These are phyloP conservation scores for Callinectes sapidus DNA, from an alignment of 2,888 invertebrate species.

Conservation along the genomic window DNA sequence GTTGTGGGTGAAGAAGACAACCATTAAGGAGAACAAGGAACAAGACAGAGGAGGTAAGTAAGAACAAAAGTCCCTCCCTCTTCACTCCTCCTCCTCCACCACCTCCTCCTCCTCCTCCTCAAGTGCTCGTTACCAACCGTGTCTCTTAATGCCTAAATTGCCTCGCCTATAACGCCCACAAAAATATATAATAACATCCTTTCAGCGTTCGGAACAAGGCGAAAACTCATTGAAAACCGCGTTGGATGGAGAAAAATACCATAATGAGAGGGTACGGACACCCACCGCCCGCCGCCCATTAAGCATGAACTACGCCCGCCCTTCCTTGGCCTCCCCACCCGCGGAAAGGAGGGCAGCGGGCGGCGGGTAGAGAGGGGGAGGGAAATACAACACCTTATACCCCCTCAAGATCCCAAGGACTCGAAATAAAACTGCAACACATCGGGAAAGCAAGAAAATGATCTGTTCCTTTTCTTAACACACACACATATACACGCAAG, in stretches of 20 bases:
- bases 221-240: constrained; percentile 57
- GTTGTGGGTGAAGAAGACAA: background rate
- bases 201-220: constrained; percentile 54
- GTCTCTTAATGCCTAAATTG: constrained; percentile 36
- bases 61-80: constrained; percentile 18
- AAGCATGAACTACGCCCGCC: constrained; percentile 45
- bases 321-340: constrained; percentile 27
- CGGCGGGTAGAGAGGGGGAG: background rate
- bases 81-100: background rate
- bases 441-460: constrained; percentile 56
- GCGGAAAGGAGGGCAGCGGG: constrained; percentile 37
- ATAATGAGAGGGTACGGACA: constrained; percentile 54
- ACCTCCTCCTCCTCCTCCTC: background rate
- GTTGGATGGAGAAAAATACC: constrained; percentile 51
- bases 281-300: constrained; percentile 52
- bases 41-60: constrained; percentile 3
- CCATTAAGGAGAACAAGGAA: constrained; percentile 22
- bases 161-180: constrained; percentile 46
- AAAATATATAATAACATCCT: constrained; percentile 54
- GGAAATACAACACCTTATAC: constrained; percentile 24
- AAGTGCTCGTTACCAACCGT: constrained; percentile 11
- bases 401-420: constrained; percentile 38
- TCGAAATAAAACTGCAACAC: constrained; percentile 56
- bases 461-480: background rate
- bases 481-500: background rate